phyloP scores from a whole-genome alignment of 2,113 vertebrate genomes.

The Ondatra zibethicus region DNA sequence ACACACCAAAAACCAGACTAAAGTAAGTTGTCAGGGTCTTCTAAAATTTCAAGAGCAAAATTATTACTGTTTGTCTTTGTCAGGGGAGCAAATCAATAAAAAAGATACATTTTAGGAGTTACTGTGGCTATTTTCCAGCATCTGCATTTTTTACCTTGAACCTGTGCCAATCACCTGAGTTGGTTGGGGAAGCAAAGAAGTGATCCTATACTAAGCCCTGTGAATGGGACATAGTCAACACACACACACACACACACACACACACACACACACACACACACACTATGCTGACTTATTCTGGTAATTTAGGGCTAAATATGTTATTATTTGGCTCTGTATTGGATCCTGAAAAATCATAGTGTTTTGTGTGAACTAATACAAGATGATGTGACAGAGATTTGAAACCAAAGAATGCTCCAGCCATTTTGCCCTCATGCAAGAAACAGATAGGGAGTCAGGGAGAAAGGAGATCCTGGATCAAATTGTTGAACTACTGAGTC shows the following conservation, averaged over 20 bases:
- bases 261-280: not conserved
- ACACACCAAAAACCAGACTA: not conserved
- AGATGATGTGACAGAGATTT: conserved; percentile 12
- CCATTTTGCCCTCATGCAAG: not conserved
- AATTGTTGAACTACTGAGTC: conserved; percentile 43
- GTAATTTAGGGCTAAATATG: not conserved
- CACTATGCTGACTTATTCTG: not conserved
- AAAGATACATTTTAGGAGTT: conserved; percentile 38
- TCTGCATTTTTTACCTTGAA: not conserved
- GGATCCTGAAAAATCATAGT: not conserved
- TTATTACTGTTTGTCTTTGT: conserved; percentile 7
- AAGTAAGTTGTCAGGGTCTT: conserved; percentile 3
- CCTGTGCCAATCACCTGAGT: not conserved
- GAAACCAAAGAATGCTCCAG: conserved; percentile 48
- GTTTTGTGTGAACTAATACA: conserved; percentile 48
- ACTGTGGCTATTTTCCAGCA: not conserved
- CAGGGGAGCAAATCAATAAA: not conserved
- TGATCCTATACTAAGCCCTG: not conserved
- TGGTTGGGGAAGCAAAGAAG: not conserved
- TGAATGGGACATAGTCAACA: not conserved
- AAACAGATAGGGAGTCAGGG: not conserved
- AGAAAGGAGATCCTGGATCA: conserved; percentile 49
- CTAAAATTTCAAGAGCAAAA: conserved; percentile 30
- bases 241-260: not conserved
- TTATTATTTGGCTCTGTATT: conserved; percentile 8